Base-by-base conservation (phyloP, 2,113 vertebrate genomes). In the Clarias batrachus region DNA sequence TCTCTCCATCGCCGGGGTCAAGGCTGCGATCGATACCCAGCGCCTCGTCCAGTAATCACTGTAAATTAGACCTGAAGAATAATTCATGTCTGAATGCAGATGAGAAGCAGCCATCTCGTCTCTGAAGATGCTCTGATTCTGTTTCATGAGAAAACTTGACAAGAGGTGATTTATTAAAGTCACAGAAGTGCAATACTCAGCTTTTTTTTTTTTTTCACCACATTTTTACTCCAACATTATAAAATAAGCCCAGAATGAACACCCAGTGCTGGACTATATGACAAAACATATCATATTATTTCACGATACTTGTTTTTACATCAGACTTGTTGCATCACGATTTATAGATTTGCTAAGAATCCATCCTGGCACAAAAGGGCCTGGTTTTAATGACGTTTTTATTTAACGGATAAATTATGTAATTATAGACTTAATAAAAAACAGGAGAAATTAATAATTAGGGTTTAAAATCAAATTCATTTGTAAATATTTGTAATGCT, bases 61-160 rank as follows among this genome's bases (percentile, higher is more conserved):
- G 85, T 90, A 89, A 86, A 89, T 83, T 88, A 92, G 70, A 84
- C 84, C 16, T 37, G 68, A 71, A 30, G 68, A 71, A 71, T 71
- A 19, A 71, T 71, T 71, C 37, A 33, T 71, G 13, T 30, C 76
- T 86, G 85, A 73, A 89, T 87, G 74, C 62, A 86, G 81, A 91
- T 88, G 83, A 57, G 59, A 66, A 80, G 76, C 56, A 77, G 74
- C 8, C 37, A 25, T 77, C 23, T 52, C 10, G 12, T 76, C 48
- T 52, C 73, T 54, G 48, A 54, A 48, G 73, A 76, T 12, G 1
- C 48, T n/a, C 73, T 25, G 48, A 54, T 76, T 54, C 25, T 16
- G 41, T 76, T 76, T 33, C 30, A 33, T 33, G 30, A 33, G 30
- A 33, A 33, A 33, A 33, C 30, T 33, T 33, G n/a, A n/a, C n/a